Base-by-base conservation (phyloP, 2,888 invertebrate species). In the Phytoseiulus persimilis region DNA sequence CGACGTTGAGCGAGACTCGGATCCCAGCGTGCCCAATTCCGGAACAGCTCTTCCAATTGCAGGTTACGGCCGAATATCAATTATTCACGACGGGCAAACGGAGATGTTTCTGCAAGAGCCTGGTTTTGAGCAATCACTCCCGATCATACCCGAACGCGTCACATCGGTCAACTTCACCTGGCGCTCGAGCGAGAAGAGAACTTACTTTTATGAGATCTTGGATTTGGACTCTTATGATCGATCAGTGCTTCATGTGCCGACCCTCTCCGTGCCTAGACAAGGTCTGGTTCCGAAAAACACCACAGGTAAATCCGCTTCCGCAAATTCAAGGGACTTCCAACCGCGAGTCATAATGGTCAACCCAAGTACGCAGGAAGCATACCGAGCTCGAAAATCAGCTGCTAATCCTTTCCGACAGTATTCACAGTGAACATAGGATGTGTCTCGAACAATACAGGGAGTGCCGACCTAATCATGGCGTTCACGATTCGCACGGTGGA, bases 131-230 rank as follows among this genome's bases (percentile, higher is more conserved):
- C 95, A 95, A 92, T 96, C 96, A 92, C 94, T 98, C 91, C 97
- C 97, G 87, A 95, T 96, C 90, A 97, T 98, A 92, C 98, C 98
- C 0, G 96, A 97, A 6, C 97, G 98, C 94, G 96, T 98, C 90
- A 93, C 92, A 89, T 91, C 92, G 5, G 92, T 93, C 83, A 92
- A 93, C 90, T 92, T 93, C 83, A 93, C 93, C 0, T 93, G 93
- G 93, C 92, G 92, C 90, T 92, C 93, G 3, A 92, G 93, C 31
- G 92, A 92, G 33, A 92, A 92, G 84, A 91, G 91, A 83, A 89
- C 90, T 90, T 93, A 93, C 91, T 95, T 94, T 92, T 97, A 97
- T 92, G 95, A 96, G 92, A 97, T 97, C 93, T 96, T 96, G 93
- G 95, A 95, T 90, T 94, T 97, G 91, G 95, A 96, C 92, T 96